Conservation (phyloP, 2,797 vertebrate species). For the Darevskia mixta region DNA sequence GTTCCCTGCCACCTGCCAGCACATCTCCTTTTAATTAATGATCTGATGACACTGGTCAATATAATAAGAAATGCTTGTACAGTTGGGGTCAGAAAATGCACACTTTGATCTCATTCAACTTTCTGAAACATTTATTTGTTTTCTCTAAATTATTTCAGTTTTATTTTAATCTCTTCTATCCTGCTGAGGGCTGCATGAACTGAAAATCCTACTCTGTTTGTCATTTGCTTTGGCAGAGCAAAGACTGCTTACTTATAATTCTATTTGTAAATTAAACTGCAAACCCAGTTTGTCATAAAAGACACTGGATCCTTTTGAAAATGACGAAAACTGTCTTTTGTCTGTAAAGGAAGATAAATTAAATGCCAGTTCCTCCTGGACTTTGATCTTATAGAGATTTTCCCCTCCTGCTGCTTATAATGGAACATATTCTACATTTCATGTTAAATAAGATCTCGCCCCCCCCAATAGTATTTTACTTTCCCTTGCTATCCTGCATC, state of each 20-base stretch:
- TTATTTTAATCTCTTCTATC: conserved; percentile 81
- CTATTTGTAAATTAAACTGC: conserved; percentile 93
- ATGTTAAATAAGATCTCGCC: conserved; percentile 83
- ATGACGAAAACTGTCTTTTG: conserved; percentile 91
- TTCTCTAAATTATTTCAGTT: conserved; percentile 84
- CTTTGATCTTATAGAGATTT: conserved; percentile 90
- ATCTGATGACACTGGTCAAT: conserved; percentile 93
- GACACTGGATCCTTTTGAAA: conserved; percentile 89
- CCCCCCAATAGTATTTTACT: conserved; percentile 70
- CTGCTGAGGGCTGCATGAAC: conserved; percentile 77
- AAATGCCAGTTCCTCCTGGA: conserved; percentile 87
- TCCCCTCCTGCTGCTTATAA: conserved; percentile 83
- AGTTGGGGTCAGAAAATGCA: conserved; percentile 90
- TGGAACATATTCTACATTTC: conserved; percentile 85
- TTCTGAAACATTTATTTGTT: conserved; percentile 92
- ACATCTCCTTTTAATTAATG: conserved; percentile 96
- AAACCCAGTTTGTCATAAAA: conserved; percentile 92
- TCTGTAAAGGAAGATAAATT: conserved; percentile 94
- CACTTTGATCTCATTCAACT: conserved; percentile 87
- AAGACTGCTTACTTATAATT: conserved; percentile 86
- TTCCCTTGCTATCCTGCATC: conserved; percentile 59
- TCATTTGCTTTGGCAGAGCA: conserved; percentile 81
- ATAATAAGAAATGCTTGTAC: conserved; percentile 90
- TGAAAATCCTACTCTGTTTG: conserved; percentile 79
- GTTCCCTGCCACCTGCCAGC: conserved; percentile 96